A percentile compares a stretch with the other conserved stretches of the same genome.
phyloP scores from a whole-genome alignment of 2,113 vertebrate genomes.

The Petaurus breviceps region DNA sequence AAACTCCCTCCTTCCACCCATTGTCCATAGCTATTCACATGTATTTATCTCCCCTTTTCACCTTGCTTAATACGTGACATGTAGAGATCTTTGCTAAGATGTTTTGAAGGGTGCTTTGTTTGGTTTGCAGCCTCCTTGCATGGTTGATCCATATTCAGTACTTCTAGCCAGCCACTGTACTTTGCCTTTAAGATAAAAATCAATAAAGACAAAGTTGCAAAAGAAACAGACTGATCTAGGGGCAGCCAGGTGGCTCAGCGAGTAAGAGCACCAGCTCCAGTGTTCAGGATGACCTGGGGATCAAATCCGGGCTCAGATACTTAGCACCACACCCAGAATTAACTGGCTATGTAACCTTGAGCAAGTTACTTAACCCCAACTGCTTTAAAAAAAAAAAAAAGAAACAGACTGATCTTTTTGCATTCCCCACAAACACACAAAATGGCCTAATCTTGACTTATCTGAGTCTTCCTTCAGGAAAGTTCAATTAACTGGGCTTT shows the following conservation, averaged over 20 bases:
- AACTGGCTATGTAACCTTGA: too few species aligned
- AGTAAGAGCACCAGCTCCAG: too few species aligned
- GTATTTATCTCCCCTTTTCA: conserved; percentile 12
- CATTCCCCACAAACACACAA: conserved; percentile 22
- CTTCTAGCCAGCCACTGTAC: conserved; percentile 8
- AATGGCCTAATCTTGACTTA: conserved; percentile 40
- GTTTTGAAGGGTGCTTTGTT: conserved; percentile 25
- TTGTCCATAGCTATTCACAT: background rate
- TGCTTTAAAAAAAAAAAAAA: too few species aligned
- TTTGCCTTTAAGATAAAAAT: conserved; percentile 67
- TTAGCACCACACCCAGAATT: too few species aligned
- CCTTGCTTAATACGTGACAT: background rate
- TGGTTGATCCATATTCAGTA: conserved; percentile 25
- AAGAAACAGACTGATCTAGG: conserved; percentile 43
- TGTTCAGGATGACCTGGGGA: too few species aligned
- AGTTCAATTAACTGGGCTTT: conserved; percentile 39
- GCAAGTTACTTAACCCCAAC: too few species aligned
- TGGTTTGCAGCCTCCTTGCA: conserved; percentile 20
- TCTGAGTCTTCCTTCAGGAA: conserved; percentile 20
- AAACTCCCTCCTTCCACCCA: background rate
- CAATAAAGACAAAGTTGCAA: conserved; percentile 50
- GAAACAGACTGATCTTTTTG: conserved; percentile 37
- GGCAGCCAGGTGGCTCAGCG: too few species aligned
- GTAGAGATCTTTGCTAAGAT: conserved; percentile 28
- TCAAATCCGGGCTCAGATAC: too few species aligned